Base-by-base conservation (phyloP, 2,113 vertebrate species). In the Protomyctophum bolini region DNA sequence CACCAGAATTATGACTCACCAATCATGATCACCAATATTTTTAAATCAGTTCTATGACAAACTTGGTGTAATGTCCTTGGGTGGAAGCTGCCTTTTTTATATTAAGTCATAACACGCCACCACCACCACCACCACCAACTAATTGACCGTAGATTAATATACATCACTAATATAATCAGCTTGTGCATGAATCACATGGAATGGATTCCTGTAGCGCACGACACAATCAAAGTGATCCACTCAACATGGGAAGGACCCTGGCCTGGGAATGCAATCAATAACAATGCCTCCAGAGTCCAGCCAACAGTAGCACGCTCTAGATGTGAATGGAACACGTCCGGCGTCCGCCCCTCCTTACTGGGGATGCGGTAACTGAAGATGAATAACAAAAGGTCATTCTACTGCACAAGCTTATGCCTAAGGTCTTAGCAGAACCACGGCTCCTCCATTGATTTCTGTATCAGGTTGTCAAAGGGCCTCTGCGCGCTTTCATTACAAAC, bases 401-500 rank as follows among this genome's bases (percentile, higher is more conserved):
- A 69, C 11, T n/a, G 64, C 14, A 3, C 21, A n/a, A 6, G 33
- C 56, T 68, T 72, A 51, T 54, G 69, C 59, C 58, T 70, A 46
- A 58, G 58, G 46, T 41, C 58, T 47, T 73, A 72, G 68, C 41
- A 54, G 56, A 72, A 61, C 66, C 63, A 14, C 70, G 28, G 49
- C 66, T 73, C 72, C 28, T 41, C 56, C 72, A 83, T 83, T 65
- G 75, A 85, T 83, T 80, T 78, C 33, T 80, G 58, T 55, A 79
- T 81, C 66, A 70, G 54, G 65, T 71, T 77, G 62, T 63, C 33
- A 29, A 47, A 29, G 10, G 29, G 70, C 60, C 73, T 77, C 74
- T 68, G 56, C 76, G 69, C 80, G 68, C 59, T 33, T 72, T 71
- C 72, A 83, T 72, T 83, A 88, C 83, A 68, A 86, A 80, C 76